phyloP scores from a whole-genome alignment of 2,797 vertebrate species.

The Scleropages formosus region DNA sequence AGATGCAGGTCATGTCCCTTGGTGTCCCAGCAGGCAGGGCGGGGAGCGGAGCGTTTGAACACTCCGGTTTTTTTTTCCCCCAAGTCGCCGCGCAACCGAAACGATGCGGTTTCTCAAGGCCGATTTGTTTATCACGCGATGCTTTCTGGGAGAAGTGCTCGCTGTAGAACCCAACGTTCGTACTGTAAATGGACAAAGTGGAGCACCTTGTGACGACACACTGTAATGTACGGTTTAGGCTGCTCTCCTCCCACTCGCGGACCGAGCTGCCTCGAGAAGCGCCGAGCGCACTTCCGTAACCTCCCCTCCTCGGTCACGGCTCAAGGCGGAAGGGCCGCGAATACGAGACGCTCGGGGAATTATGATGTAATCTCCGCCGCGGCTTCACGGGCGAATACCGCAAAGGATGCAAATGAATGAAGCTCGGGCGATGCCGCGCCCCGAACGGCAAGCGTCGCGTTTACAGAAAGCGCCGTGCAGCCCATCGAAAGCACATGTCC shows the following conservation, averaged over 20 bases:
- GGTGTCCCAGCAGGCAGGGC: background rate
- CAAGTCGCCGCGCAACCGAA: background rate
- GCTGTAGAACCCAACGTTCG: too few species aligned
- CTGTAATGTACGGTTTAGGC: too few species aligned
- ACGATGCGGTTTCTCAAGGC: too few species aligned
- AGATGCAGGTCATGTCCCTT: background rate
- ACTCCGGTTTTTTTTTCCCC: background rate
- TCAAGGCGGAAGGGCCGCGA: background rate
- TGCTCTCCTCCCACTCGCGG: too few species aligned
- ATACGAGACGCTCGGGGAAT: background rate
- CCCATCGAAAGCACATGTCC: background rate
- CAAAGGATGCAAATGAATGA: too few species aligned
- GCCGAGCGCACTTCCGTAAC: background rate
- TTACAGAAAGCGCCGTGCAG: background rate
- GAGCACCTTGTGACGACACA: too few species aligned
- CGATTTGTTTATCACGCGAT: too few species aligned
- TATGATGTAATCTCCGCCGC: background rate
- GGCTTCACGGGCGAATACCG: too few species aligned
- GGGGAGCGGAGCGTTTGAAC: background rate
- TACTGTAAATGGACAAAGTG: too few species aligned
- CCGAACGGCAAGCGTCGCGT: background rate
- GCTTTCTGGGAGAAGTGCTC: too few species aligned
- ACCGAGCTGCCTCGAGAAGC: slow-evolving; percentile 6
- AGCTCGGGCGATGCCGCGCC: too few species aligned
- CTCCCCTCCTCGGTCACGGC: background rate